Percentiles rank a stretch among this genome's conserved stretches.
phyloP scores from a whole-genome alignment of 2,797 vertebrate species.

The Austrolebias charrua region DNA sequence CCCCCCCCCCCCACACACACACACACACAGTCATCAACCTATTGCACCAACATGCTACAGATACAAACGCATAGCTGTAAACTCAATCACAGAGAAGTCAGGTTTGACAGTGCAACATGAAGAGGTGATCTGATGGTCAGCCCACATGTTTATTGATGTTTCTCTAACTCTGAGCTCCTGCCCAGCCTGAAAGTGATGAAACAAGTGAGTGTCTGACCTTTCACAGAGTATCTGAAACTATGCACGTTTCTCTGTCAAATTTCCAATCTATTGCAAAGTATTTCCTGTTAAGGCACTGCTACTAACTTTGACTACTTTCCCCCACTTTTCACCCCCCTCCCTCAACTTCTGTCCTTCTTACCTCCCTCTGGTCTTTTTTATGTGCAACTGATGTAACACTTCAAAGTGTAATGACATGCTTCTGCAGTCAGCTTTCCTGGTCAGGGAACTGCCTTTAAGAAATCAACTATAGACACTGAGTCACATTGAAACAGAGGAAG shows the following conservation, averaged over 20 bases:
- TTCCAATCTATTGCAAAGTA: background rate
- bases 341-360: background rate
- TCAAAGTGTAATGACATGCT: slow-evolving; percentile 18
- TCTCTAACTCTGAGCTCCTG: slow-evolving; percentile 33
- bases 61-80: slow-evolving; percentile 26
- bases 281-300: background rate
- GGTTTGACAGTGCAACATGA: slow-evolving; percentile 31
- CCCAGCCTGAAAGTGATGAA: slow-evolving; percentile 29
- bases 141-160: slow-evolving; percentile 44
- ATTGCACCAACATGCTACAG: slow-evolving; percentile 10
- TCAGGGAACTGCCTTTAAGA: slow-evolving; percentile 26
- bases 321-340: background rate
- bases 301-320: background rate
- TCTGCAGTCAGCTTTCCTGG: slow-evolving; percentile 14
- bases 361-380: slow-evolving; percentile 7
- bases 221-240: slow-evolving; percentile 37
- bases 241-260: background rate
- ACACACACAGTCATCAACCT: slow-evolving; percentile 7
- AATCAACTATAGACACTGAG: slow-evolving; percentile 8
- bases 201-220: slow-evolving; percentile 37
- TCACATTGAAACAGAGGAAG: slow-evolving; percentile 42
- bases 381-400: slow-evolving; percentile 23
- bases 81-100: slow-evolving; percentile 37
- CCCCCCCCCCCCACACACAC: background rate
- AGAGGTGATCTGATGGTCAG: slow-evolving; percentile 31